Base-by-base conservation (phyloP, 2,888 invertebrate species). In the Parthenolecanium corni region DNA sequence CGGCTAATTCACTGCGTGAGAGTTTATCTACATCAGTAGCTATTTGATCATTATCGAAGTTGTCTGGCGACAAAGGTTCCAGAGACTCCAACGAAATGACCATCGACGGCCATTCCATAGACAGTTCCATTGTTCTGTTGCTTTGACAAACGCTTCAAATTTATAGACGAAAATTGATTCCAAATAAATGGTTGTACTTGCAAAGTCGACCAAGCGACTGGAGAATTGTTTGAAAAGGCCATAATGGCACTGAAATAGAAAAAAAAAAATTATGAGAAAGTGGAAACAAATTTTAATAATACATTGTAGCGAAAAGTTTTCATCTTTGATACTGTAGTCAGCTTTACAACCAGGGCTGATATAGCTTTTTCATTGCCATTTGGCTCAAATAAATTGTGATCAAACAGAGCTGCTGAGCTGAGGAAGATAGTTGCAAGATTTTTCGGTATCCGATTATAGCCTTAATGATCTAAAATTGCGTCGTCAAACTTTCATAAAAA, bases 231-330 rank as follows among this genome's bases (percentile, higher is more conserved):
- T 54, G 54, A 54, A 53, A 81, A 79, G 81, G 88, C 88, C 88
- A 89, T 88, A 74, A 71, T 83, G 88, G 87, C 87, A 78, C 88
- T 89, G 79, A 67, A 81, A 83, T 72, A 31, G 31, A 31, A 31
- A 9, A 31, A 31, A 9, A 9, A 31, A 6, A 6, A 16, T 16
- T 20, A 21, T 25, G 38, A 40, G 6, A 49, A 57, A 40, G 16
- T 47, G 25, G 56, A 47, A 31, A 31, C 4, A 31, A 4, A 31
- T 9, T 6, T 6, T 9, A 31, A 4, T 31, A 6, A 9, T 6
- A 31, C 31, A 31, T 6, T 31, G 31, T 64, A 44, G 54, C 12
- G 24, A 58, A n/a, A n/a, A n/a, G n/a, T n/a, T n/a, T n/a, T n/a
- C n/a, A n/a, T n/a, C n/a, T n/a, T n/a, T n/a, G n/a, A n/a, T n/a